Evolutionary conservation across 1,140 invertebrate species (phyloP).

Genomic region (Druon quercuslanigerum): DNA sequence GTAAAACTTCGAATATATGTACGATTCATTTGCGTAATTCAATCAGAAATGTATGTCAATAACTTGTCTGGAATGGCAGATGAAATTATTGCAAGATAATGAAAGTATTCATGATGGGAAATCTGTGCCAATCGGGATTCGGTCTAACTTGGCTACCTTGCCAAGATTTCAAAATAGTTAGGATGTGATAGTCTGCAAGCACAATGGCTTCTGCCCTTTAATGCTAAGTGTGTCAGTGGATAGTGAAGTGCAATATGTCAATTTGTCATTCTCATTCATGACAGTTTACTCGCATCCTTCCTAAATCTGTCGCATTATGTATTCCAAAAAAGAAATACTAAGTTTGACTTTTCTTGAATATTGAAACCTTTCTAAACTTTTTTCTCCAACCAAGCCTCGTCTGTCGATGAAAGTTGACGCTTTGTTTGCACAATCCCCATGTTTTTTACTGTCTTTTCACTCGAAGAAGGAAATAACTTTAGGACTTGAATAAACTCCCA

Average conservation of each 20-base stretch:
- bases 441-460: constrained; percentile 16
- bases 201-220: constrained; percentile 49
- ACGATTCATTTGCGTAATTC: too few species aligned
- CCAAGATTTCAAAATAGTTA: constrained; percentile 11
- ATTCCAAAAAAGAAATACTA: constrained; percentile 48
- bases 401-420: constrained; percentile 16
- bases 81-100: too few species aligned
- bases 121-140: too few species aligned
- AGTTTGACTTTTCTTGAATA: constrained; percentile 35
- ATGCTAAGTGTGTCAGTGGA: constrained; percentile 53
- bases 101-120: too few species aligned
- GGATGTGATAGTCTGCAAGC: constrained; percentile 4
- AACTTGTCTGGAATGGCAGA: too few species aligned
- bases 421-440: not conserved
- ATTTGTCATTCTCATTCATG: constrained; percentile 60
- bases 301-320: constrained; percentile 54
- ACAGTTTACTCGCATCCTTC: constrained; percentile 7
- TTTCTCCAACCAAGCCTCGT: constrained; percentile 35
- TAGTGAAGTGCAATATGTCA: constrained; percentile 54
- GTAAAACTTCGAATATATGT: too few species aligned
- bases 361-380: constrained; percentile 11
- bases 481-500: not conserved
- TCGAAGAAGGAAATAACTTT: not conserved
- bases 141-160: not conserved
- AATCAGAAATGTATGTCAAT: too few species aligned